Conservation (phyloP, 1,140 invertebrate genomes). For the Habropoda laboriosa region DNA sequence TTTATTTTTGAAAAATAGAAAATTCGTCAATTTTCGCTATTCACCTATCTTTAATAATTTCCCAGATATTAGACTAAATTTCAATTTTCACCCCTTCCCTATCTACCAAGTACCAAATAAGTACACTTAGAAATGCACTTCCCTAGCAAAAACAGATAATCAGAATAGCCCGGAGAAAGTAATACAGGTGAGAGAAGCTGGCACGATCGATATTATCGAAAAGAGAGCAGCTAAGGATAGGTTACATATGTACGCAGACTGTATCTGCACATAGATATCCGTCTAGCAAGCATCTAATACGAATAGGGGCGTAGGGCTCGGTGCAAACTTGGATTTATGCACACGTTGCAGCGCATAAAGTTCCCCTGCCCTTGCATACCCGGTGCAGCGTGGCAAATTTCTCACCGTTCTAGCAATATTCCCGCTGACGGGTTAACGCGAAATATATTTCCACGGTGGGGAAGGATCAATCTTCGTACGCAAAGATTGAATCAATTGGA, state of each 20-base stretch:
- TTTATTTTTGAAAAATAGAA: no score
- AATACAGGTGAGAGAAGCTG: background rate
- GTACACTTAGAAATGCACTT: no score
- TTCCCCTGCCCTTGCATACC: constrained; percentile 54
- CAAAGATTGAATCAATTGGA: constrained; percentile 19
- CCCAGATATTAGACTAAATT: no score
- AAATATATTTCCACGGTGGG: constrained; percentile 55
- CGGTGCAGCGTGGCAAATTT: constrained; percentile 59
- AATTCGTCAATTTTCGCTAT: no score
- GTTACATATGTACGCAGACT: constrained; percentile 49
- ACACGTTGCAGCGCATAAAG: constrained; percentile 62
- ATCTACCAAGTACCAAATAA: no score
- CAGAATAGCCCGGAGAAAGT: background rate
- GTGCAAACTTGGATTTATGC: constrained; percentile 66
- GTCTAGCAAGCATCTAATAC: constrained; percentile 59
- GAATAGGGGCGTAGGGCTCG: constrained; percentile 47
- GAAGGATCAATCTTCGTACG: constrained; percentile 15
- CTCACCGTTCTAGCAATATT: constrained; percentile 62
- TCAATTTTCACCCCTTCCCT: no score
- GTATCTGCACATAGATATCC: constrained; percentile 46
- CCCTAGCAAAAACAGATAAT: background rate
- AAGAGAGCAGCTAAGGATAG: constrained; percentile 47
- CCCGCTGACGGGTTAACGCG: constrained; percentile 49
- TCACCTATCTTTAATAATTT: no score
- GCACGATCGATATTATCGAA: constrained; percentile 58